A percentile compares a stretch with the other conserved stretches of the same genome.
These are phyloP conservation scores for Herminia tarsipennalis DNA, from an alignment of 2,888 invertebrate genomes.

Conservation along the genomic window DNA sequence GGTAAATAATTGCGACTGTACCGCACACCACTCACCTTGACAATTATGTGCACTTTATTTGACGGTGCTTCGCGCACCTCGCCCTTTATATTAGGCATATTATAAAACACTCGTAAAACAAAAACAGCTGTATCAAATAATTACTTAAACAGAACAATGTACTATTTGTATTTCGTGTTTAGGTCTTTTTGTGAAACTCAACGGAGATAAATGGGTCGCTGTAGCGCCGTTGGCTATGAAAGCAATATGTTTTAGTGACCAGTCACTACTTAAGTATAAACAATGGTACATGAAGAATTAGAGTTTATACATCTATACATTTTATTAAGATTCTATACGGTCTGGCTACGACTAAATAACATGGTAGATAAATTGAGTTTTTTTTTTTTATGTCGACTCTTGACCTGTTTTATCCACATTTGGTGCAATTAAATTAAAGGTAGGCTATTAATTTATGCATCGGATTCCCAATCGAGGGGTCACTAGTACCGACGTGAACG, in stretches of 20 bases:
- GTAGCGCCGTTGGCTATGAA: conserved; percentile 13
- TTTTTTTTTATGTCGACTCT: no score
- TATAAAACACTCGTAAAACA: conserved; percentile 20
- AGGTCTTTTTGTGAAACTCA: conserved; percentile 28
- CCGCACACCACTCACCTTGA: conserved; percentile 70
- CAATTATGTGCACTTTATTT: conserved; percentile 80
- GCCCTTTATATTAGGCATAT: conserved; percentile 34
- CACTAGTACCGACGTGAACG: no score
- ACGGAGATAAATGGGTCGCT: conserved; percentile 29
- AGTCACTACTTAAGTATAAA: conserved; percentile 10
- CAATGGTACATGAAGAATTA: neutral
- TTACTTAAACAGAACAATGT: conserved; percentile 6
- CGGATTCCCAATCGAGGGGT: no score
- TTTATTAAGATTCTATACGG: no score
- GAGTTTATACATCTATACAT: no score
- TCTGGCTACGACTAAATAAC: no score
- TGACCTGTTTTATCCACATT: no score
- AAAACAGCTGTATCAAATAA: conserved; percentile 4
- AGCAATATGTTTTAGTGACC: conserved; percentile 15
- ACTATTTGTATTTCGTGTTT: conserved; percentile 18
- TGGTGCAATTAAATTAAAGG: no score
- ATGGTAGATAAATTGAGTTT: no score
- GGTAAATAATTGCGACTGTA: conserved; percentile 79
- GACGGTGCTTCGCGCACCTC: conserved; percentile 56
- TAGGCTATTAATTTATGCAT: no score